A percentile compares a stretch with the other conserved stretches of the same genome.
Evolutionary conservation across 2,113 vertebrate genomes (phyloP).

Genomic region (Stegostoma tigrinum): DNA sequence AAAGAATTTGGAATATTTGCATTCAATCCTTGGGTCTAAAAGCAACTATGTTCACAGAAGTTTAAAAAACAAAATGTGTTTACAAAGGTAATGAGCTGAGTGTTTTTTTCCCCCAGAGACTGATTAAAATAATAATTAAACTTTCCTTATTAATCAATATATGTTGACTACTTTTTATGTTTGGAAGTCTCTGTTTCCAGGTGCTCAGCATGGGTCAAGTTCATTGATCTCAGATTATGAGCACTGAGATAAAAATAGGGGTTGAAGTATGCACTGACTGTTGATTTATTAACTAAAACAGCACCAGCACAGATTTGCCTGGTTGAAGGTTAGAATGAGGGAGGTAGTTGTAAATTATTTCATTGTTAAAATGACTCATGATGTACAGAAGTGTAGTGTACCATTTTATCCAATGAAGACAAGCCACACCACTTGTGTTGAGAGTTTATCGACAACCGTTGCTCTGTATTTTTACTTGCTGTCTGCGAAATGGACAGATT

Average conservation of each 20-base stretch:
- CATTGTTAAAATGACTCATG: neutral
- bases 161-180: neutral
- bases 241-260: neutral
- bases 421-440: neutral
- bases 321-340: neutral
- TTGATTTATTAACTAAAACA: neutral
- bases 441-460: neutral
- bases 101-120: neutral
- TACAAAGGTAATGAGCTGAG: neutral
- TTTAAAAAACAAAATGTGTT: neutral
- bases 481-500: neutral
- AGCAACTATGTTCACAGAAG: neutral
- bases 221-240: neutral
- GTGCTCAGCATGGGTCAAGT: neutral
- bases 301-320: neutral
- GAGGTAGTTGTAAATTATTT: neutral
- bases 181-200: neutral
- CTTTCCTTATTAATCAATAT: neutral
- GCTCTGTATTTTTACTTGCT: neutral
- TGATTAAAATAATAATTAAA: neutral
- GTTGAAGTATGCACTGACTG: neutral
- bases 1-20: neutral
- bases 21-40: neutral
- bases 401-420: neutral
- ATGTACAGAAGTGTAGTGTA: neutral